These are phyloP conservation scores for Argyrosomus japonicus DNA, from an alignment of 2,113 vertebrate genomes.

Conservation along the genomic window DNA sequence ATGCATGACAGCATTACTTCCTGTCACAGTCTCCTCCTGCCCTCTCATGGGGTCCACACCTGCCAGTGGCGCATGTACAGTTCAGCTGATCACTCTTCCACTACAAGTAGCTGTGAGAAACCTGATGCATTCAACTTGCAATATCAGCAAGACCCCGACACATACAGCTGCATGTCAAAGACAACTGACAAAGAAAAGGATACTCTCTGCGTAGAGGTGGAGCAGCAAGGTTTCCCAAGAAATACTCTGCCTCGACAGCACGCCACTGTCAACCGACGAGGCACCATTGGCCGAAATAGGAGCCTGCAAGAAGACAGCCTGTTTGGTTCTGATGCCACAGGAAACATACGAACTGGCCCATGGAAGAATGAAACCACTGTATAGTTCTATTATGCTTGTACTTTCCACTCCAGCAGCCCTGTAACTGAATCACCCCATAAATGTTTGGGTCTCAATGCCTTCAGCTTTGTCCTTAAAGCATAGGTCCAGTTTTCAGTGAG, in stretches of 20 bases:
- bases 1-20: conserved; percentile 68
- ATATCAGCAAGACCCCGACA: conserved; percentile 65
- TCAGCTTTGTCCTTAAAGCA: conserved; percentile 51
- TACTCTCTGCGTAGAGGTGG: conserved; percentile 81
- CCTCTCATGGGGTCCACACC: conserved; percentile 66
- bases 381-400: conserved; percentile 79
- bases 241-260: conserved; percentile 88
- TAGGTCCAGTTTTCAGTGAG: conserved; percentile 19
- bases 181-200: conserved; percentile 76
- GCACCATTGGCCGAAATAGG: conserved; percentile 87
- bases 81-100: conserved; percentile 60
- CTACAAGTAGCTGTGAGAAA: conserved; percentile 82
- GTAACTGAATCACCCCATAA: conserved; percentile 28
- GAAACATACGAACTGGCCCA: conserved; percentile 96
- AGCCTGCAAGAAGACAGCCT: conserved; percentile 87
- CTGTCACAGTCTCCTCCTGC: conserved; percentile 73
- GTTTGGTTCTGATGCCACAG: conserved; percentile 88
- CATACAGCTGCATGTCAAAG: conserved; percentile 77
- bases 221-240: conserved; percentile 70
- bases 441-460: conserved; percentile 53
- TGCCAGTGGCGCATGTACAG: conserved; percentile 87
- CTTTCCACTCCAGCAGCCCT: conserved; percentile 43
- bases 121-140: conserved; percentile 79
- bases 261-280: conserved; percentile 80
- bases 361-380: conserved; percentile 99